phyloP scores from a whole-genome alignment of 1,140 invertebrate genomes.

The Chrysoperla carnea region DNA sequence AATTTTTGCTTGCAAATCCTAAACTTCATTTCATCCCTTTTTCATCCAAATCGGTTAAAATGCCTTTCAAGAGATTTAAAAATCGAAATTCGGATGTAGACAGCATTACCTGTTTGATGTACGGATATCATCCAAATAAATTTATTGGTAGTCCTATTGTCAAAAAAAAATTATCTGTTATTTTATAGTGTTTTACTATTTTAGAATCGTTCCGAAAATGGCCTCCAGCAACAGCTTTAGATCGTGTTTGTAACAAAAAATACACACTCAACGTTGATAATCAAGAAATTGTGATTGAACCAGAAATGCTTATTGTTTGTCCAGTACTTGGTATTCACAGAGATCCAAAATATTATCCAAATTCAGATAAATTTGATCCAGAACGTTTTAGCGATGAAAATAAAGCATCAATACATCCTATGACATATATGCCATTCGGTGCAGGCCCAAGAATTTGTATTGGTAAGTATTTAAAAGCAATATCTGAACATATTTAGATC shows the following conservation, averaged over 20 bases:
- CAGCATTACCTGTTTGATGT: too few relatives aligned
- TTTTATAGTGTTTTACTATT: conserved; percentile 1
- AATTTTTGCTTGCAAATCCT: too few relatives aligned
- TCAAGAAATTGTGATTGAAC: background rate
- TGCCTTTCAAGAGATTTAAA: too few relatives aligned
- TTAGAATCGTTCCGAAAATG: conserved; percentile 27
- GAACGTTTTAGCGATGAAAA: conserved; percentile 37
- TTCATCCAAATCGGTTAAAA: too few relatives aligned
- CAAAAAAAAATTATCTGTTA: too few relatives aligned
- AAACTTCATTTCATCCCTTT: too few relatives aligned
- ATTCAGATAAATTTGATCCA: conserved; percentile 35
- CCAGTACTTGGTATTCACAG: conserved; percentile 32
- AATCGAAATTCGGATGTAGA: too few relatives aligned
- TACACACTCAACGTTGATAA: conserved; percentile 4
- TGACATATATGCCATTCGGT: conserved; percentile 40
- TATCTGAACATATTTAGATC: background rate
- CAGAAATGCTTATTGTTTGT: conserved; percentile 24
- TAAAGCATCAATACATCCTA: conserved; percentile 27
- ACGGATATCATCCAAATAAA: background rate
- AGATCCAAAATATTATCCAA: conserved; percentile 29
- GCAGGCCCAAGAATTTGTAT: conserved; percentile 42
- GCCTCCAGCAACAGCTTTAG: conserved; percentile 19
- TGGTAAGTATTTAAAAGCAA: conserved; percentile 17
- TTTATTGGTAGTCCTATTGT: too few relatives aligned
- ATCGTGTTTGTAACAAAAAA: conserved; percentile 17